Conservation (phyloP, 2,888 invertebrate genomes). For the Norana najaformis region DNA sequence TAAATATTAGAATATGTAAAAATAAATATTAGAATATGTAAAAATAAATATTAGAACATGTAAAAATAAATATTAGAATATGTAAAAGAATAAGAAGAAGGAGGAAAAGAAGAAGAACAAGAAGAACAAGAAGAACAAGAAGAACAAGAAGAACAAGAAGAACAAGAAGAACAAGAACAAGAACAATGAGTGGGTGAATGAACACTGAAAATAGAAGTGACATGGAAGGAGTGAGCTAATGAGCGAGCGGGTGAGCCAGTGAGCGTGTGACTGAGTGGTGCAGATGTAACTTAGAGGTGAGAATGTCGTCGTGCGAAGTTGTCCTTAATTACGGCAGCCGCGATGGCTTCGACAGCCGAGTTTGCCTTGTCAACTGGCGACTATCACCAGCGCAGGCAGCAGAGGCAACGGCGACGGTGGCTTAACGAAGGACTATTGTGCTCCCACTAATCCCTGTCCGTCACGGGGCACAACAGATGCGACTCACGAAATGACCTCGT, state of each 20-base stretch:
- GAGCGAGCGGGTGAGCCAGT: neutral
- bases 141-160: too few relatives aligned
- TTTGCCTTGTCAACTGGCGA: neutral
- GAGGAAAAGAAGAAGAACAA: too few relatives aligned
- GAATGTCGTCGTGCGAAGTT: neutral
- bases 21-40: too few relatives aligned
- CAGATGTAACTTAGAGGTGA: neutral
- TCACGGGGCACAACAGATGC: neutral
- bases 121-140: too few relatives aligned
- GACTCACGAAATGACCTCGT: neutral
- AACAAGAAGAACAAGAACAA: too few relatives aligned
- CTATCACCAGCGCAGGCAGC: neutral
- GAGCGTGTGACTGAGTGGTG: neutral
- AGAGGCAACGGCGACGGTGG: too few relatives aligned
- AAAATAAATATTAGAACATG: too few relatives aligned
- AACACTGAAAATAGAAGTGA: too few relatives aligned
- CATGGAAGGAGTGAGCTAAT: neutral
- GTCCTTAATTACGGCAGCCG: neutral
- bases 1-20: too few relatives aligned
- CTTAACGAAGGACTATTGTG: neutral
- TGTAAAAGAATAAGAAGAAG: too few relatives aligned
- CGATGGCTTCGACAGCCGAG: neutral
- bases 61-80: too few relatives aligned
- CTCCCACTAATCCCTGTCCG: neutral
- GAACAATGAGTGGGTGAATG: too few relatives aligned